Base-by-base conservation (phyloP, 2,888 invertebrate species). In the Agrochola lota region DNA sequence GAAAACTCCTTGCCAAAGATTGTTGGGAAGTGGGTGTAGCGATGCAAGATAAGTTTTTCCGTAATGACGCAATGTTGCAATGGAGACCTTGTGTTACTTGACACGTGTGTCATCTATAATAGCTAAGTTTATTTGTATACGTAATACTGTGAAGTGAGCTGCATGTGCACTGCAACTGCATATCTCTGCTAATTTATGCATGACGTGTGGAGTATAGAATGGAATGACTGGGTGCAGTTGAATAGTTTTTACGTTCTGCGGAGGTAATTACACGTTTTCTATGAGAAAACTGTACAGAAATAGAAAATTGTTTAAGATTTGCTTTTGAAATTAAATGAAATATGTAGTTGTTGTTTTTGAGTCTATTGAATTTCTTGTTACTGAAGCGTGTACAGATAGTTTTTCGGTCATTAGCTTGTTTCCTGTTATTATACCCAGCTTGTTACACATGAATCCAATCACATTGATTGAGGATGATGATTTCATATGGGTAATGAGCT, bases 31-130 rank as follows among this genome's bases (percentile, higher is more conserved):
- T 85, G 80, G 84, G 84, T 49, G 80, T 84, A 79, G 74, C 40
- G 69, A 78, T 87, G 74, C 84, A 84, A 84, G 82, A 84, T 83
- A 85, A 88, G 86, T 85, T 89, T 88, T 89, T 89, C 86, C 88
- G 87, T 71, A 23, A 87, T 88, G 85, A 88, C 88, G 89, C 84
- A 84, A 88, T 85, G 70, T 46, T 86, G 88, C 86, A 87, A 89
- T 89, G 85, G 88, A 90, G 88, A 88, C 87, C 90, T 89, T 85
- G 87, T 84, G 78, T 80, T 83, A 88, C 70, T 80, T 72, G 87
- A 89, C 91, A 90, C 91, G 90, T 91, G 91, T 91, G 84, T 79
- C 83, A 83, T 88, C 80, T 88, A 84, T 88, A 78, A 88, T 83
- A 85, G 78, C 81, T 73, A 72, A 80, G 83, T 83, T 81, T 89